These are phyloP conservation scores for Eptesicus fuscus DNA, from an alignment of 2,113 vertebrate species.

Conservation along the genomic window DNA sequence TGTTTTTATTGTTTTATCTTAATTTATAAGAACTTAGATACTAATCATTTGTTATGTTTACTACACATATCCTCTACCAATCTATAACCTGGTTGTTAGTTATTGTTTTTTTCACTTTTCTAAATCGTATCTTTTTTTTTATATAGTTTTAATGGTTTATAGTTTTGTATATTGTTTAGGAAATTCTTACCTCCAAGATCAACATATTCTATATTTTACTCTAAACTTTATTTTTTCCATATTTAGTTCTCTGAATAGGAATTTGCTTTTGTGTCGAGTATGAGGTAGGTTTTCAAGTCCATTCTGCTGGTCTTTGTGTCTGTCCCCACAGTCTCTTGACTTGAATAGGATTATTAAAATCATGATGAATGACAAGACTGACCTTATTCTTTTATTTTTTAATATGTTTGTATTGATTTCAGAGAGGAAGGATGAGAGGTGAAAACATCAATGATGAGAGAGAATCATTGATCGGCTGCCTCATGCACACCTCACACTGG, in stretches of 20 bases:
- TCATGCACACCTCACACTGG: no score
- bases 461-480: no score
- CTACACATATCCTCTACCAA: background rate
- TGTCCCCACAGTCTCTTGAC: background rate
- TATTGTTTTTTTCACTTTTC: background rate
- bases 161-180: background rate
- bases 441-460: no score
- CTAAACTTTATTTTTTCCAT: constrained; percentile 26
- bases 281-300: background rate
- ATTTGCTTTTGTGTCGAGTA: background rate
- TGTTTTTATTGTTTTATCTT: constrained; percentile 8
- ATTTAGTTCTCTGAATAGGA: background rate
- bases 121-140: background rate
- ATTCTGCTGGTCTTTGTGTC: background rate
- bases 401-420: no score
- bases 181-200: constrained; percentile 7
- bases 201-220: constrained; percentile 4
- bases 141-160: background rate
- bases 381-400: background rate
- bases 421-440: no score
- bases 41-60: background rate
- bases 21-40: background rate
- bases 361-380: background rate
- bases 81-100: background rate
- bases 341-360: constrained; percentile 31